These are phyloP conservation scores for Crocidura indochinensis DNA, from an alignment of 2,797 vertebrate species.

Conservation along the genomic window DNA sequence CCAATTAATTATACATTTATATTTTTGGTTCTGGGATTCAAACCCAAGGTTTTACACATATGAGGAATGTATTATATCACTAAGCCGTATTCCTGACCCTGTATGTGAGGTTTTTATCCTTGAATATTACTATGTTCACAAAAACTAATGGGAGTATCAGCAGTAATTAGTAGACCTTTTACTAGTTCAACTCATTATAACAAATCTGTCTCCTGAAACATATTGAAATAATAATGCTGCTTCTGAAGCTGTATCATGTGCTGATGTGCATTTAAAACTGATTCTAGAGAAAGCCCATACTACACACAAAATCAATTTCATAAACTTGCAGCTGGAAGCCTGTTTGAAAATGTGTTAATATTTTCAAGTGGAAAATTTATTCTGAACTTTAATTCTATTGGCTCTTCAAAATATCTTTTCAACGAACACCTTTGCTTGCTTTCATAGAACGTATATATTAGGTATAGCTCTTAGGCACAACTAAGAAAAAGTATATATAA, in stretches of 20 bases:
- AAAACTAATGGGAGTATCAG: slow-evolving; percentile 42
- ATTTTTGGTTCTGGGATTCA: too few relatives aligned
- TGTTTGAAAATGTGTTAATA: slow-evolving; percentile 58
- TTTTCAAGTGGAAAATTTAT: slow-evolving; percentile 71
- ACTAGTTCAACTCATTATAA: slow-evolving; percentile 60
- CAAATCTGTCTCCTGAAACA: slow-evolving; percentile 54
- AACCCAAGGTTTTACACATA: too few relatives aligned
- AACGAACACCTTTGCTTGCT: slow-evolving; percentile 15
- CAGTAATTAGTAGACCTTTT: slow-evolving; percentile 63
- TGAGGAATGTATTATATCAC: too few relatives aligned
- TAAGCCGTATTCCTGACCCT: neutral
- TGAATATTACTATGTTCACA: slow-evolving; percentile 54
- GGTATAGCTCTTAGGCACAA: slow-evolving; percentile 1
- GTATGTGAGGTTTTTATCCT: slow-evolving; percentile 38
- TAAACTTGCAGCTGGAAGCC: slow-evolving; percentile 33
- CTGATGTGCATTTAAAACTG: slow-evolving; percentile 59
- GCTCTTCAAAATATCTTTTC: slow-evolving; percentile 51
- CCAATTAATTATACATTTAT: slow-evolving; percentile 37
- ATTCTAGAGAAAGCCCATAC: slow-evolving; percentile 51
- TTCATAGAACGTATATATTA: slow-evolving; percentile 60
- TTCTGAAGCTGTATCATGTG: slow-evolving; percentile 34
- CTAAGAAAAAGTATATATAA: slow-evolving; percentile 51
- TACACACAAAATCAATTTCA: slow-evolving; percentile 44
- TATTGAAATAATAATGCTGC: slow-evolving; percentile 43
- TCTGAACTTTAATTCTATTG: slow-evolving; percentile 65